Conservation (phyloP, 2,113 vertebrate genomes). For the Pungitius pungitius region DNA sequence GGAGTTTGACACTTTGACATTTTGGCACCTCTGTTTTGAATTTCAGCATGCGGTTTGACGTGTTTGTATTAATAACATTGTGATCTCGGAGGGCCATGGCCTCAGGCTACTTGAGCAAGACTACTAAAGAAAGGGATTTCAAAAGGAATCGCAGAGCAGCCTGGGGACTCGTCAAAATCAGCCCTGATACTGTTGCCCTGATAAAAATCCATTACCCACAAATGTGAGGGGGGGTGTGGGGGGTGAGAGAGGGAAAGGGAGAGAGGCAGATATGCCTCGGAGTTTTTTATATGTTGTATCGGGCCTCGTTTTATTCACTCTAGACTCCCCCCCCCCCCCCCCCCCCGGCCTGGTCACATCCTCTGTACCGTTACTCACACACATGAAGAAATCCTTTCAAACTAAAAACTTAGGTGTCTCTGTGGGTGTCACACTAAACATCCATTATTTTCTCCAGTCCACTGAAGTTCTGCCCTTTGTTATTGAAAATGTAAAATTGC, state of each 20-base stretch:
- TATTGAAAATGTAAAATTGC: not conserved
- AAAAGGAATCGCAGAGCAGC: conserved; percentile 87
- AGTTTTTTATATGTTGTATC: conserved; percentile 8
- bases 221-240: conserved; percentile 63
- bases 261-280: not conserved
- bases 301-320: conserved; percentile 10
- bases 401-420: not conserved
- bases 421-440: not conserved
- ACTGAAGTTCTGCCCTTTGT: not conserved
- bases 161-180: conserved; percentile 83
- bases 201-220: conserved; percentile 85
- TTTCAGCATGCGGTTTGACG: conserved; percentile 84
- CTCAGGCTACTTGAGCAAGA: conserved; percentile 83
- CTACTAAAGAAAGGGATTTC: conserved; percentile 84
- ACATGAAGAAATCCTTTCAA: not conserved
- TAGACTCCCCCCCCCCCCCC: not conserved
- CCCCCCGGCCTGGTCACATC: not conserved
- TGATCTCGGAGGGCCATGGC: conserved; percentile 86
- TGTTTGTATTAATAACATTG: conserved; percentile 87
- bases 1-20: conserved; percentile 83
- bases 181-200: conserved; percentile 80
- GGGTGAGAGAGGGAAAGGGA: not conserved
- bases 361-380: not conserved
- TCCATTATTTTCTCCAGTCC: not conserved
- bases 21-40: conserved; percentile 84